Evolutionary conservation across 1,140 invertebrate genomes (phyloP).

Genomic region (Formica exsecta): DNA sequence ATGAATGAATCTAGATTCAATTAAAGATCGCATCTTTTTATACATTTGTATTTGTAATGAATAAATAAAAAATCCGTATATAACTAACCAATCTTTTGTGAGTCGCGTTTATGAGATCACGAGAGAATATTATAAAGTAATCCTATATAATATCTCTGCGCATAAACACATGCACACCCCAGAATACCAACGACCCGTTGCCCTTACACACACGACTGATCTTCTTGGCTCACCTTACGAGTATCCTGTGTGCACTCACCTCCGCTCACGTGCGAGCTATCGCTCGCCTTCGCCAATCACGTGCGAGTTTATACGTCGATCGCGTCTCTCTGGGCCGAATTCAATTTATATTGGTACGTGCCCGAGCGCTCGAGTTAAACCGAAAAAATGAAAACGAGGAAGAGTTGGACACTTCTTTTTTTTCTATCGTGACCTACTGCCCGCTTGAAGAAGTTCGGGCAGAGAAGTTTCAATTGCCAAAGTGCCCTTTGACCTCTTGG

Average conservation of each 20-base stretch:
- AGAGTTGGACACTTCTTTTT: not conserved
- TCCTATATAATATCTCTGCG: not conserved
- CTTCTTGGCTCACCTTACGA: slow-evolving; percentile 42
- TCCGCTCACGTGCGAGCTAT: slow-evolving; percentile 60
- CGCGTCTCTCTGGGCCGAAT: slow-evolving; percentile 17
- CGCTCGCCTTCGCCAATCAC: slow-evolving; percentile 49
- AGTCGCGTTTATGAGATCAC: slow-evolving; percentile 7
- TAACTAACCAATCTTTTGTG: not conserved
- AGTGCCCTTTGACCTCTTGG: not conserved
- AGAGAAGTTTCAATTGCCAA: not conserved
- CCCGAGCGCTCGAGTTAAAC: not conserved
- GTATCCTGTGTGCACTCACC: slow-evolving; percentile 8
- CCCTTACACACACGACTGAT: slow-evolving; percentile 44
- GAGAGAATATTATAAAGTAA: not conserved
- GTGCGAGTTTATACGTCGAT: slow-evolving; percentile 44
- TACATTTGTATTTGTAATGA: not conserved
- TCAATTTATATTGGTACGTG: slow-evolving; percentile 54
- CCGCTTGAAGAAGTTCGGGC: not conserved
- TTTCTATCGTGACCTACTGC: slow-evolving; percentile 41
- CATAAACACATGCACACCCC: not conserved
- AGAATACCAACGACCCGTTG: slow-evolving; percentile 46
- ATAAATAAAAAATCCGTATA: slow-evolving; percentile 12
- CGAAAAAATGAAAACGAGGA: not conserved
- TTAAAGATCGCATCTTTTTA: not conserved
- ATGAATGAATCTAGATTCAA: slow-evolving; percentile 1